Conservation (phyloP, 2,797 vertebrate species). For the Sebastes nivosus region DNA sequence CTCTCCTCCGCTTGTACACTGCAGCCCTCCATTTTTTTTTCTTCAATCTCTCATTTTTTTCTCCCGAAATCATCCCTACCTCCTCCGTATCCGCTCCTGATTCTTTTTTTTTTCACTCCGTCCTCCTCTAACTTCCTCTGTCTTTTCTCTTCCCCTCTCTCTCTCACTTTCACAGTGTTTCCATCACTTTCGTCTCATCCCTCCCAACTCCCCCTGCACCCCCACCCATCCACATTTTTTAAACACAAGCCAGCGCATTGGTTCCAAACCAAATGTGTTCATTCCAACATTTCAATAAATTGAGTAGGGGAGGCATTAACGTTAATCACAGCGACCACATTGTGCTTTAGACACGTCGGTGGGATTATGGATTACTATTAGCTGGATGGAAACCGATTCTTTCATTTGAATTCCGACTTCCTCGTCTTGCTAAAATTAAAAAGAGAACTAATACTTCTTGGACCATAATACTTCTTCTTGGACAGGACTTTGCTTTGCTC, state of each 20-base stretch:
- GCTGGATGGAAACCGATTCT: slow-evolving; percentile 88
- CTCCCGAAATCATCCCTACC: slow-evolving; percentile 22
- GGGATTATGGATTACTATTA: slow-evolving; percentile 91
- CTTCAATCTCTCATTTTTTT: slow-evolving; percentile 19
- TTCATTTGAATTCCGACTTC: slow-evolving; percentile 88
- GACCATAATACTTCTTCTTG: slow-evolving; percentile 85
- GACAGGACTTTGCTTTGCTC: slow-evolving; percentile 75
- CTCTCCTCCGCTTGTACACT: slow-evolving; percentile 35
- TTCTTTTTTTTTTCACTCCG: slow-evolving; percentile 17
- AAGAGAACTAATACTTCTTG: slow-evolving; percentile 88
- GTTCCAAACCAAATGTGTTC: slow-evolving; percentile 85
- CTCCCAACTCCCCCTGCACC: not conserved
- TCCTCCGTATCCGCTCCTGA: slow-evolving; percentile 18
- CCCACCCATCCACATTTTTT: slow-evolving; percentile 71
- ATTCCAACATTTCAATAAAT: slow-evolving; percentile 89
- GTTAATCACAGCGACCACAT: slow-evolving; percentile 90
- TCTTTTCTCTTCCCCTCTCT: slow-evolving; percentile 41
- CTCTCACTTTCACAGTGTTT: slow-evolving; percentile 64
- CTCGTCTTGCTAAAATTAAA: slow-evolving; percentile 86
- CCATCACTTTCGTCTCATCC: slow-evolving; percentile 64
- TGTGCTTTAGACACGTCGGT: slow-evolving; percentile 87
- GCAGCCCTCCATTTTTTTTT: slow-evolving; percentile 12
- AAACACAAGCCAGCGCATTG: slow-evolving; percentile 78
- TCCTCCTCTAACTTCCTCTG: slow-evolving; percentile 54
- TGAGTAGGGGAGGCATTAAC: slow-evolving; percentile 87